Base-by-base conservation (phyloP, 2,888 invertebrate species). In the Invenusta paracnida region DNA sequence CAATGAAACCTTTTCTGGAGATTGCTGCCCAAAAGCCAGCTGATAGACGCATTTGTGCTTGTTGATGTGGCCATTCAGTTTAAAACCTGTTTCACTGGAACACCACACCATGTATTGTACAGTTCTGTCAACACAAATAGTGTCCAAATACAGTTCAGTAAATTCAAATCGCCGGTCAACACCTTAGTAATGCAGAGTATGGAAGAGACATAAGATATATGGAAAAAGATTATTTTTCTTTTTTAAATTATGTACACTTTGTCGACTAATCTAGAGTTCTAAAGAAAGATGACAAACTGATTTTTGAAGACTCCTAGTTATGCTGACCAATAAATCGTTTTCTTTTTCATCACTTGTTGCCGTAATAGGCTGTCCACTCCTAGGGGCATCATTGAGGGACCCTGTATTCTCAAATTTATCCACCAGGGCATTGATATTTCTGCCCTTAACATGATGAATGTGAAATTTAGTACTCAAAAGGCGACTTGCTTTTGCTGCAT, bases 401-500 rank as follows among this genome's bases (percentile, higher is more conserved):
- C 2, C 73, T 73, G 73, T 73, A 73, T 73, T 82, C 5, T 82
- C 82, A 31, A 82, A 82, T 30, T 82, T 11, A 31, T 30, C 31
- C 2, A 82, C 82, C 30, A 82, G 82, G 23, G 23, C 29, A 2
- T 82, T 82, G 82, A 82, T 82, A 31, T 82, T 82, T 82, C 31
- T 82, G 82, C 82, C 82, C 31, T 82, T 5, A 25, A 82, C 82
- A 5, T 30, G 30, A 82, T 82, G 48, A 31, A 82, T 82, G 48
- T 30, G n/a, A 82, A 25, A 82, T 82, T 82, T 2, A 30, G 30
- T 28, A 82, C 82, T 82, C 5, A 82, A 31, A 30, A 2, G 82
- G 27, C 82, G 29, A 82, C 82, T n/a, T n/a, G n/a, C n/a, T n/a
- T n/a, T n/a, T n/a, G n/a, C n/a, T 82, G 82, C 82, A 82, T 79